Evolutionary conservation across 2,888 invertebrate species (phyloP).

Genomic region (Amphipyra tragopoginis): DNA sequence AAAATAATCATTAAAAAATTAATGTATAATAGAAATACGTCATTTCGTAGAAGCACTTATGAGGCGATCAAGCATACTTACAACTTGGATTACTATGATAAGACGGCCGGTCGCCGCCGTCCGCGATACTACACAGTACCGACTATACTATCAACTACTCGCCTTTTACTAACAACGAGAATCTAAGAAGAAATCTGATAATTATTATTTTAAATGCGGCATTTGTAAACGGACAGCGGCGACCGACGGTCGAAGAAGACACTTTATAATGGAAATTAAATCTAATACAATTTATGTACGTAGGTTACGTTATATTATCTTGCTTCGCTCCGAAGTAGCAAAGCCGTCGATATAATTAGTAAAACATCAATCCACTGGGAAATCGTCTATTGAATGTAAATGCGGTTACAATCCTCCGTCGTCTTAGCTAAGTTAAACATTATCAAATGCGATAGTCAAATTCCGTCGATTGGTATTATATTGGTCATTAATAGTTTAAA

Average conservation of each 20-base stretch:
- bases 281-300: constrained; percentile 80
- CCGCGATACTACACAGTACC: constrained; percentile 51
- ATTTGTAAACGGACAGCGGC: constrained; percentile 69
- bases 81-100: constrained; percentile 70
- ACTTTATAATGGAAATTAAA: constrained; percentile 83
- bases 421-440: constrained; percentile 67
- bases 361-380: constrained; percentile 73
- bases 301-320: constrained; percentile 75
- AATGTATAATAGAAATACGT: constrained; percentile 78
- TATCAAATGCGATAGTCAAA: constrained; percentile 78
- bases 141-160: constrained; percentile 64
- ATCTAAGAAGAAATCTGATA: constrained; percentile 80
- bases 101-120: constrained; percentile 65
- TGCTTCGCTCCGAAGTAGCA: constrained; percentile 67
- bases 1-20: constrained; percentile 72
- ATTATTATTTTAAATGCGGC: constrained; percentile 76
- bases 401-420: constrained; percentile 76
- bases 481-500: constrained; percentile 81
- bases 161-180: constrained; percentile 68
- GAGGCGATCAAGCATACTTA: constrained; percentile 87
- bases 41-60: constrained; percentile 85
- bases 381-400: constrained; percentile 76
- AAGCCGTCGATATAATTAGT: constrained; percentile 70
- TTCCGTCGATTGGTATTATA: constrained; percentile 76
- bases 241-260: constrained; percentile 73